phyloP scores from a whole-genome alignment of 1,140 invertebrate species.

The Steinernema feltiae region DNA sequence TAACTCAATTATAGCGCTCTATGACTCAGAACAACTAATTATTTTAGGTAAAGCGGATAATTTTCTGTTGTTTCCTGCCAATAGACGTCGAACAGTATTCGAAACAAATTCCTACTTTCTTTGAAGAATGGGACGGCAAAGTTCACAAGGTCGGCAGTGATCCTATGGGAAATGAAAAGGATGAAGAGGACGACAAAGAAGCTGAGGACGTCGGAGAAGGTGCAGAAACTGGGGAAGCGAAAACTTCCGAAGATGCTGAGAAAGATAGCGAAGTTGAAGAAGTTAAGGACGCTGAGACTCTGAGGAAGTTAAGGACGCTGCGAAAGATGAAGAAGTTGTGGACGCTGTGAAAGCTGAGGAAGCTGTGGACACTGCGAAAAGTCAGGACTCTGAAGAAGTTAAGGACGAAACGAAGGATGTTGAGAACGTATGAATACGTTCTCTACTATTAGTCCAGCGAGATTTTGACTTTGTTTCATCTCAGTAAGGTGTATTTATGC shows the following conservation, averaged over 20 bases:
- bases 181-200: not conserved
- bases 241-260: not conserved
- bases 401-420: not conserved
- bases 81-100: not conserved
- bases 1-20: not conserved
- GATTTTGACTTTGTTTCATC: not conserved
- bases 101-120: not conserved
- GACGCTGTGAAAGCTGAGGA: not conserved
- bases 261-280: not conserved
- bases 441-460: too few species aligned
- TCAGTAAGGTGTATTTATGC: too few species aligned
- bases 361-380: too few species aligned
- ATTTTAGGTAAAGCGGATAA: not conserved
- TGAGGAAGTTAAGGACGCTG: too few species aligned
- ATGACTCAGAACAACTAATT: not conserved
- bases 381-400: not conserved
- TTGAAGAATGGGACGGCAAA: not conserved
- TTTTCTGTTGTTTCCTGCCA: not conserved
- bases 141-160: too few species aligned
- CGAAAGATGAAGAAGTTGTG: not conserved
- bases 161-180: too few species aligned
- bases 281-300: not conserved
- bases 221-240: too few species aligned
- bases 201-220: not conserved
- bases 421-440: too few species aligned